Base-by-base conservation (phyloP, 2,888 invertebrate species). In the Trachelus troglodyta region DNA sequence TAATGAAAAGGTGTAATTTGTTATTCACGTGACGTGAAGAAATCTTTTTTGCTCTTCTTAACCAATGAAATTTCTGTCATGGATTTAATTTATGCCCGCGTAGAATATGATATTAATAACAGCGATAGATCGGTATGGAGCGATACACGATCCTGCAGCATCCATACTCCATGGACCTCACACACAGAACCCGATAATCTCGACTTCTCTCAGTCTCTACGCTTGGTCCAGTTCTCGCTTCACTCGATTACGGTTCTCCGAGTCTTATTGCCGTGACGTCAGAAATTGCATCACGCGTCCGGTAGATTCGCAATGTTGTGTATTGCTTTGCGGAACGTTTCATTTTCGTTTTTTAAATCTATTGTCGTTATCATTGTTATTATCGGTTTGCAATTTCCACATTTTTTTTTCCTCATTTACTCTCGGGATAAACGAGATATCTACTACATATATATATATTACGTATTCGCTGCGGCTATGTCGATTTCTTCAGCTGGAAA, bases 51-150 rank as follows among this genome's bases (percentile, higher is more conserved):
- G 0, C 23, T 56, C 56, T 77, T 75, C 77, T 79, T 79, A 83
- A 82, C 81, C 80, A 82, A 83, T 78, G 79, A 80, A 80, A 84
- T 81, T 81, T 80, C 82, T 78, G 77, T 79, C 76, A 11, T 69
- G 80, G 79, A 82, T 82, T 79, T 82, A 85, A 86, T 85, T 86
- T 86, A 85, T 83, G 85, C 82, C 76, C 81, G 79, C 75, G 82
- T 82, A 80, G 84, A 85, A 82, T 84, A 83, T 85, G 84, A 85
- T 85, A 86, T 87, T 87, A 87, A 87, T 87, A 86, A 86, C 81
- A 79, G 80, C 81, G 80, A 84, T 84, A 84, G 86, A 85, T 87
- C 79, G 81, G 84, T 79, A 79, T 77, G 40, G 77, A 80, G 81
- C 85, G 87, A 85, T 87, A 86, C 83, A 83, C 81, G 84, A 76